A percentile compares a stretch with the other conserved stretches of the same genome.
Conservation (phyloP, 2,113 vertebrate genomes). For the Psephotus haematonotus region DNA sequence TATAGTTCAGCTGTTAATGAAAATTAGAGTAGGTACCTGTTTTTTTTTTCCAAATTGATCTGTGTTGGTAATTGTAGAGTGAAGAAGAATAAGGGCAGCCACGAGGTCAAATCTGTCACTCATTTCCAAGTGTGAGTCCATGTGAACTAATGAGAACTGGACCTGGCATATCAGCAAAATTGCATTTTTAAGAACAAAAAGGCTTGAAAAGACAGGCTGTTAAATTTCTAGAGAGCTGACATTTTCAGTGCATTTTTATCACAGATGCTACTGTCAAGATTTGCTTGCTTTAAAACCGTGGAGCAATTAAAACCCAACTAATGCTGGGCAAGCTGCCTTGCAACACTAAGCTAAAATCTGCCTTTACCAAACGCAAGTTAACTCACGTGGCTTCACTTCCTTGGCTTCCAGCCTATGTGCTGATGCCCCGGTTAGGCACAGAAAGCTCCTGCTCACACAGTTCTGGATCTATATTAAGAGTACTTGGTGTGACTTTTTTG, state of each 20-base stretch:
- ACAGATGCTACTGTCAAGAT: conserved; percentile 26
- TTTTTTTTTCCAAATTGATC: neutral
- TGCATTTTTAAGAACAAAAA: neutral
- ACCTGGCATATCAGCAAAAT: neutral
- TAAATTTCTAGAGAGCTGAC: neutral
- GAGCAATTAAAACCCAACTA: conserved; percentile 17
- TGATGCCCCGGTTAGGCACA: neutral
- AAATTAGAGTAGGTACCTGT: neutral
- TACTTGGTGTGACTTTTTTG: neutral
- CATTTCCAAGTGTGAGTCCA: neutral
- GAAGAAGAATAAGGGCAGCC: neutral
- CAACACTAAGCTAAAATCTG: neutral
- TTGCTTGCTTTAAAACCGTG: neutral
- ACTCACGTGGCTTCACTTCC: neutral
- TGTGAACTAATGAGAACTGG: neutral
- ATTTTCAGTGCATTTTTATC: neutral
- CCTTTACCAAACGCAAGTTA: neutral
- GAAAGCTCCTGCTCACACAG: neutral
- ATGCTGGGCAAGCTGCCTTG: neutral
- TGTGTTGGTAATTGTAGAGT: neutral
- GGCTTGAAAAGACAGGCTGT: conserved; percentile 12
- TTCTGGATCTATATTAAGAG: neutral
- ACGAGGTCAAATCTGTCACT: neutral
- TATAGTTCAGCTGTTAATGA: neutral
- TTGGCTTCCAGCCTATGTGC: neutral